Conservation (phyloP, 2,888 invertebrate genomes). For the Suillia variegata region DNA sequence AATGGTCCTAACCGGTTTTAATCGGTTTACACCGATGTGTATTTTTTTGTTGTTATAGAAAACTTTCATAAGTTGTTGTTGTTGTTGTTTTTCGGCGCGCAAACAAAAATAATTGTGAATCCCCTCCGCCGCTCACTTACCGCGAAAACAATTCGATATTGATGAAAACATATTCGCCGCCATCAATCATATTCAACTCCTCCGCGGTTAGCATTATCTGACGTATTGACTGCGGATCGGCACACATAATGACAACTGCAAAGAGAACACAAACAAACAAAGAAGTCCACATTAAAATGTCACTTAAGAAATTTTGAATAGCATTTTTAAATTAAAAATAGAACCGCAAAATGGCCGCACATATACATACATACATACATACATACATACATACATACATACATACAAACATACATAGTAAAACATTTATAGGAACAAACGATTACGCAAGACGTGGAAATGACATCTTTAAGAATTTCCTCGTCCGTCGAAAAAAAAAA, state of each 20-base stretch:
- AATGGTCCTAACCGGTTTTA: too few relatives aligned
- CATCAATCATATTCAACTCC: conserved; percentile 92
- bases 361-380: background rate
- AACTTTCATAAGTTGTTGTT: too few relatives aligned
- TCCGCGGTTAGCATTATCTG: conserved; percentile 94
- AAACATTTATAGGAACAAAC: too few relatives aligned
- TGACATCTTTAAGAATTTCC: too few relatives aligned
- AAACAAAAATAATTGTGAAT: too few relatives aligned
- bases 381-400: background rate
- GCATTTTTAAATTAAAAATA: background rate
- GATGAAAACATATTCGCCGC: conserved; percentile 97
- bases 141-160: conserved; percentile 96
- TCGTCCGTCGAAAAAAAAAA: too few relatives aligned
- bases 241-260: conserved; percentile 95
- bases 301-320: background rate
- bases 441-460: too few relatives aligned
- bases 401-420: too few relatives aligned
- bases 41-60: too few relatives aligned
- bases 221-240: conserved; percentile 84
- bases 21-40: too few relatives aligned
- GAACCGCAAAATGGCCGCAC: background rate
- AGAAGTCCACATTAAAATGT: background rate
- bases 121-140: too few relatives aligned
- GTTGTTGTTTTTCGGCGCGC: too few relatives aligned
- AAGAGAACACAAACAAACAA: conserved; percentile 53